phyloP scores from a whole-genome alignment of 1,140 invertebrate species.

The Sinonovacula constricta region DNA sequence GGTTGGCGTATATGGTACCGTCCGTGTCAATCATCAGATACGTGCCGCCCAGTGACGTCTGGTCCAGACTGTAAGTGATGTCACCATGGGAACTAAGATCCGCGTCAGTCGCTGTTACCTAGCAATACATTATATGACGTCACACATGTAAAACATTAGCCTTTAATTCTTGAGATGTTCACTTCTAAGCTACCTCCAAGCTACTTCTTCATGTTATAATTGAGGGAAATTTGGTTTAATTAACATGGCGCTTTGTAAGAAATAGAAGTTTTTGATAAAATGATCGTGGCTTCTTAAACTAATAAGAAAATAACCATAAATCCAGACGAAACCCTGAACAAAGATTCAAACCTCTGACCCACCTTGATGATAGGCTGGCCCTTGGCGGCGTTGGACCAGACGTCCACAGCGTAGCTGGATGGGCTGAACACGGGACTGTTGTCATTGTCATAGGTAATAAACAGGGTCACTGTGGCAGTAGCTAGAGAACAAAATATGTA shows the following conservation, averaged over 20 bases:
- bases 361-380: constrained; percentile 21
- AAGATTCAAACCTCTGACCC: not conserved
- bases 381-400: constrained; percentile 20
- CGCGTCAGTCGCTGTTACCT: constrained; percentile 39
- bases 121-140: not conserved
- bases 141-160: too few species aligned
- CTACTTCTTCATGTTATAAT: too few species aligned
- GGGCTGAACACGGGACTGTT: constrained; percentile 13
- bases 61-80: constrained; percentile 3
- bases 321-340: too few species aligned
- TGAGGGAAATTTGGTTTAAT: too few species aligned
- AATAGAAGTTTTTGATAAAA: too few species aligned
- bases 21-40: constrained; percentile 21
- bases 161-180: too few species aligned
- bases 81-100: not conserved
- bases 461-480: constrained; percentile 12
- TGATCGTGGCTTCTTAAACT: too few species aligned
- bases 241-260: too few species aligned
- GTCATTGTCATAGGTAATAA: constrained; percentile 28
- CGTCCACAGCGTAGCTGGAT: not conserved
- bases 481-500: not conserved
- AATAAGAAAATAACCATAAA: too few species aligned
- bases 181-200: too few species aligned
- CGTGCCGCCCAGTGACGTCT: not conserved
- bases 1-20: constrained; percentile 21